phyloP scores from a whole-genome alignment of 2,888 invertebrate species.

The Tipula helvola region DNA sequence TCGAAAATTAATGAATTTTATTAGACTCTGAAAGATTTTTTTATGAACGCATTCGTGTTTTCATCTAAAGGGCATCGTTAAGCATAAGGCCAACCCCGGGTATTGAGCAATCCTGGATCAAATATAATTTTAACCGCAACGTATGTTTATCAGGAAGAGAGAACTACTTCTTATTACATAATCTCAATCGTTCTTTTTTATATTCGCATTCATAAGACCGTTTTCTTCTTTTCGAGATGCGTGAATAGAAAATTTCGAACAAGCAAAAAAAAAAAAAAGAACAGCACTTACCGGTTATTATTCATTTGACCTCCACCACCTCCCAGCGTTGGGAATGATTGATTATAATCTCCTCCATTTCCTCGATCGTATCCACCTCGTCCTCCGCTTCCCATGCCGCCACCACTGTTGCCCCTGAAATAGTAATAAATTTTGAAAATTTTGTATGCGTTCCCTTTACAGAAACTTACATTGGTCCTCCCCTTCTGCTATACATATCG shows the following conservation, averaged over 20 bases:
- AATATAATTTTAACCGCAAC: neutral
- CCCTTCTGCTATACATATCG: constrained; percentile 41
- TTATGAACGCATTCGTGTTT: neutral
- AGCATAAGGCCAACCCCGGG: neutral
- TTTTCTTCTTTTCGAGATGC: neutral
- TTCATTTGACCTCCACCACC: constrained; percentile 19
- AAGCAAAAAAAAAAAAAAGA: neutral
- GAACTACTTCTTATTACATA: neutral
- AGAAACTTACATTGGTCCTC: constrained; percentile 24
- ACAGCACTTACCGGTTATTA: constrained; percentile 23
- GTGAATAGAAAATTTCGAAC: neutral
- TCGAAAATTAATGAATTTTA: neutral
- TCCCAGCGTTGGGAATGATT: constrained; percentile 29
- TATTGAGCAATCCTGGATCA: neutral
- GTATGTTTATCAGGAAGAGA: neutral
- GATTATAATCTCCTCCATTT: constrained; percentile 18
- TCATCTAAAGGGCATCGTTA: neutral
- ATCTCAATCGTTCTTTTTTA: neutral
- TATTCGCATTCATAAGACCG: neutral
- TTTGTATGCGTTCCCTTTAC: no score
- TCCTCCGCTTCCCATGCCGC: constrained; percentile 12
- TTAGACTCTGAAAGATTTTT: neutral
- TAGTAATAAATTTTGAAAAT: neutral
- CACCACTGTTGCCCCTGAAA: constrained; percentile 25
- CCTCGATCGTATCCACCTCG: constrained; percentile 17